These are phyloP conservation scores for Ariopsis seemanni DNA, from an alignment of 2,113 vertebrate species.

Conservation along the genomic window DNA sequence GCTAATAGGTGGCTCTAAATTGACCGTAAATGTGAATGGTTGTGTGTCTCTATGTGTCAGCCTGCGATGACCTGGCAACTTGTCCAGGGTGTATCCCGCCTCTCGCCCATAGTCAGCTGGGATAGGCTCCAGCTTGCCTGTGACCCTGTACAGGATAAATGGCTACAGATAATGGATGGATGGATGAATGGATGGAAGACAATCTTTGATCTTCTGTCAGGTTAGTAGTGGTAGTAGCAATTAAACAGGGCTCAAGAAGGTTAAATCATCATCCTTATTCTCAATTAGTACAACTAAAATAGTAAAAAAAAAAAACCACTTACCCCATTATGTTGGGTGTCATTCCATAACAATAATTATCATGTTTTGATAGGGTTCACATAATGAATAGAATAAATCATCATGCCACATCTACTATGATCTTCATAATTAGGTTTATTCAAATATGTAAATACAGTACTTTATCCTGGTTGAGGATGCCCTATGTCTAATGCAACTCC, in stretches of 20 bases:
- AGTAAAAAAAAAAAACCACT: neutral
- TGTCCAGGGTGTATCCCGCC: no score
- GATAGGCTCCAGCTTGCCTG: no score
- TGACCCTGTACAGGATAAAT: no score
- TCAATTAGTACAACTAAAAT: neutral
- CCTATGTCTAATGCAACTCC: neutral
- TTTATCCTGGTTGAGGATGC: slow-evolving; percentile 5
- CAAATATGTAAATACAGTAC: slow-evolving; percentile 24
- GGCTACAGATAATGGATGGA: no score
- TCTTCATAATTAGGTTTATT: slow-evolving; percentile 13
- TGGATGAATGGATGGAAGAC: no score
- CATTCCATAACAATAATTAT: neutral
- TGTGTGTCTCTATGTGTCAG: no score
- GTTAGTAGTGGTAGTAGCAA: neutral
- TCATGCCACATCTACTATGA: slow-evolving; percentile 17
- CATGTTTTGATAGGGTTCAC: slow-evolving; percentile 2
- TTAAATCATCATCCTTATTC: neutral
- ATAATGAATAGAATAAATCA: slow-evolving; percentile 23
- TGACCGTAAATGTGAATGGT: no score
- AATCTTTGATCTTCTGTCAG: neutral
- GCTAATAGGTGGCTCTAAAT: no score
- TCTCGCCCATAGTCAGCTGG: no score
- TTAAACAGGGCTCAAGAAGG: neutral
- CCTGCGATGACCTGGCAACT: no score
- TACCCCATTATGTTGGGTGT: slow-evolving; percentile 5